A percentile compares a stretch with the other conserved stretches of the same genome.
Conservation (phyloP, 2,888 invertebrate species). For the Actias luna region DNA sequence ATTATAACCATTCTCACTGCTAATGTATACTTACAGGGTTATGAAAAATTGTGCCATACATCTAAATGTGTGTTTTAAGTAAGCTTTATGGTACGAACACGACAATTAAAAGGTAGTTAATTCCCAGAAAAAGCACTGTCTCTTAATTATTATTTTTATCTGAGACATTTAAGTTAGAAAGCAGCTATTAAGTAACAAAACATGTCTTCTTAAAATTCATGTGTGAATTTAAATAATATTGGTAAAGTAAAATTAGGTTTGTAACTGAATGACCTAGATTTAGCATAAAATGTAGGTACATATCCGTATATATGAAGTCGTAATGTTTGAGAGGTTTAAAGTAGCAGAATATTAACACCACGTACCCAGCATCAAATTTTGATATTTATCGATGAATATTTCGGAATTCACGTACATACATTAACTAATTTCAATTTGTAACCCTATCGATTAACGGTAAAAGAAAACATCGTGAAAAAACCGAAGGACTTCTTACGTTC, state of each 20-base stretch:
- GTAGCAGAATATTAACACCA: too few relatives aligned
- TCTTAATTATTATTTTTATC: slow-evolving; percentile 9
- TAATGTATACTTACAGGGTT: slow-evolving; percentile 28
- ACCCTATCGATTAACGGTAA: too few relatives aligned
- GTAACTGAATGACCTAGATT: background rate
- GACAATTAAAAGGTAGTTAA: slow-evolving; percentile 36
- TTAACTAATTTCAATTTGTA: too few relatives aligned
- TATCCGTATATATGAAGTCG: too few relatives aligned
- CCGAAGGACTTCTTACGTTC: too few relatives aligned
- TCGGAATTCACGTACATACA: too few relatives aligned
- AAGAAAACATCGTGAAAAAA: too few relatives aligned
- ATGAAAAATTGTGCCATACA: slow-evolving; percentile 32
- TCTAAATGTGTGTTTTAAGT: slow-evolving; percentile 36
- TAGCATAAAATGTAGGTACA: too few relatives aligned
- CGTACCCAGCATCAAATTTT: too few relatives aligned
- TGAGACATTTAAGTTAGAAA: background rate
- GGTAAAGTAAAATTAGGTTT: background rate
- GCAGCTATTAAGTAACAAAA: background rate
- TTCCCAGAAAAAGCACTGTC: slow-evolving; percentile 5
- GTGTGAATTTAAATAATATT: background rate
- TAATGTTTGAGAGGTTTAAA: too few relatives aligned
- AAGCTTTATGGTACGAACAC: slow-evolving; percentile 34
- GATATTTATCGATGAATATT: too few relatives aligned
- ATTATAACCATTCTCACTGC: slow-evolving; percentile 37
- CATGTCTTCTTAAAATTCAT: background rate